Conservation (phyloP, 2,113 vertebrate genomes). For the Gambusia affinis region DNA sequence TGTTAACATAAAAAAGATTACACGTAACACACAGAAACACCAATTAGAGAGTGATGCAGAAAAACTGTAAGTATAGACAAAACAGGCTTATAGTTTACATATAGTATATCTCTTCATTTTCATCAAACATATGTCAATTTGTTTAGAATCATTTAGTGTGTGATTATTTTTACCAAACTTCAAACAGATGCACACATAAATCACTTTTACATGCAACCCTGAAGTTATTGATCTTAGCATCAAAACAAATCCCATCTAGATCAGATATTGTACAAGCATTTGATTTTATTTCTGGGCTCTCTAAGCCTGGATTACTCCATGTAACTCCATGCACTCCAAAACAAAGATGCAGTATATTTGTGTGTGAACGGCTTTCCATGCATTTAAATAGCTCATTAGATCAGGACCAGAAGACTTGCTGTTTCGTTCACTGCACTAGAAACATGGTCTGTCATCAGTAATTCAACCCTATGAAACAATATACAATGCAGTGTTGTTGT, state of each 20-base stretch:
- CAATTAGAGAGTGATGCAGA: not conserved
- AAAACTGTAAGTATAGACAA: not conserved
- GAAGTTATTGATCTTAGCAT: not conserved
- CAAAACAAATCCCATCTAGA: not conserved
- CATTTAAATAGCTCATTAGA: slow-evolving; percentile 81
- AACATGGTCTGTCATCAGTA: slow-evolving; percentile 47
- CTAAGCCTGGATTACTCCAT: slow-evolving; percentile 15
- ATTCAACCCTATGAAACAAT: slow-evolving; percentile 4
- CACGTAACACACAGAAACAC: not conserved
- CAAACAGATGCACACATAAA: not conserved
- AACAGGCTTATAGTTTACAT: not conserved
- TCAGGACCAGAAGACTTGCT: slow-evolving; percentile 23
- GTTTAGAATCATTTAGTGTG: not conserved
- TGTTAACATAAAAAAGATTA: slow-evolving; percentile 7
- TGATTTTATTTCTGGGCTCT: not conserved
- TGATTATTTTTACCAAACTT: not conserved
- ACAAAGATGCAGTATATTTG: slow-evolving; percentile 13
- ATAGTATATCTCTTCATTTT: not conserved
- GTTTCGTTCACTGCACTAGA: slow-evolving; percentile 32
- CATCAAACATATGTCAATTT: not conserved
- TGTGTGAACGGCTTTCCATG: slow-evolving; percentile 58
- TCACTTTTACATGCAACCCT: not conserved
- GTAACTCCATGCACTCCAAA: slow-evolving; percentile 23
- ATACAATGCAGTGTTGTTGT: not conserved
- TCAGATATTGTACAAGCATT: not conserved